phyloP scores from a whole-genome alignment of 2,888 invertebrate species.

The Coenonympha glycerion region DNA sequence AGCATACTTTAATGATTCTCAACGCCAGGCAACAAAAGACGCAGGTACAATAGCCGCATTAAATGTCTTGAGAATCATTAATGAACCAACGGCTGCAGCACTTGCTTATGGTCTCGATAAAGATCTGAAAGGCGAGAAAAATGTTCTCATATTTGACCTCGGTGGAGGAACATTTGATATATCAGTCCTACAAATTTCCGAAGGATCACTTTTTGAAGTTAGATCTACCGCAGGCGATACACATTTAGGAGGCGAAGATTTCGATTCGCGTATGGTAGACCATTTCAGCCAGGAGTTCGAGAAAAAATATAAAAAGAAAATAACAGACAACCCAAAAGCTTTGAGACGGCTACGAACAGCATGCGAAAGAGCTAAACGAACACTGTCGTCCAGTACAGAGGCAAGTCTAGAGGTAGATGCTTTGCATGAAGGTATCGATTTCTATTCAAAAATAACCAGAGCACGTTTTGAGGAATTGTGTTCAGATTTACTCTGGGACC shows the following conservation, averaged over 20 bases:
- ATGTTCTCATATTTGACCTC: conserved; percentile 84
- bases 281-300: conserved; percentile 87
- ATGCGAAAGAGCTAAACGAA: conserved; percentile 87
- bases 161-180: conserved; percentile 96
- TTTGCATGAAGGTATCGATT: conserved; percentile 91
- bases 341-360: conserved; percentile 88
- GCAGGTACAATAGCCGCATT: conserved; percentile 90
- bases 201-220: conserved; percentile 88
- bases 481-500: conserved; percentile 90
- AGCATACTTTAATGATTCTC: conserved; percentile 88
- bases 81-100: conserved; percentile 93
- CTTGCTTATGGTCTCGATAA: conserved; percentile 89
- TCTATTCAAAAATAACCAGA: conserved; percentile 88
- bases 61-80: conserved; percentile 91
- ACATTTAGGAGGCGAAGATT: conserved; percentile 86
- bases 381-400: conserved; percentile 84
- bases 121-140: conserved; percentile 83
- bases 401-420: conserved; percentile 92
- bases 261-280: conserved; percentile 86
- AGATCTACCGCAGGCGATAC: conserved; percentile 88
- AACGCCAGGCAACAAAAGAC: conserved; percentile 91
- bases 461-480: conserved; percentile 93
- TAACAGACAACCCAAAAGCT: conserved; percentile 83
- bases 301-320: conserved; percentile 81
- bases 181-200: conserved; percentile 91